Evolutionary conservation across 2,888 invertebrate species (phyloP).

Genomic region (Drosophila anomelani): DNA sequence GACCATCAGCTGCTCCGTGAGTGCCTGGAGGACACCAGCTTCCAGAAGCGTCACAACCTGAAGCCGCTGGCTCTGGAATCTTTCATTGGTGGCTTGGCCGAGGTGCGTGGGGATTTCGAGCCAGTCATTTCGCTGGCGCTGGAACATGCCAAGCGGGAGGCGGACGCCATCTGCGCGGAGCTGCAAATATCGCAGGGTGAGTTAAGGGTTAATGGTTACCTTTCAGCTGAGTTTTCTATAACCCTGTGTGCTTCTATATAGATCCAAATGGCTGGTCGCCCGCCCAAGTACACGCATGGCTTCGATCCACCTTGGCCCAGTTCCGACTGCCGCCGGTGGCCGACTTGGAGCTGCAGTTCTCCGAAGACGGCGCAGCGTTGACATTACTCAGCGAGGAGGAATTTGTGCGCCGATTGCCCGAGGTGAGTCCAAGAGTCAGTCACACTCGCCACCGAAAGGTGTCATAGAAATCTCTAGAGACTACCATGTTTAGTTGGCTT

Average conservation of each 20-base stretch:
- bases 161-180: slow-evolving; percentile 92
- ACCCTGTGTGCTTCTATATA: slow-evolving; percentile 77
- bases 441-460: slow-evolving; percentile 4
- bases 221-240: neutral
- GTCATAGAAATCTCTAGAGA: slow-evolving; percentile 24
- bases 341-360: slow-evolving; percentile 91
- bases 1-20: slow-evolving; percentile 92
- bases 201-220: slow-evolving; percentile 60
- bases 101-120: slow-evolving; percentile 91
- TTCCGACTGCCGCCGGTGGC: slow-evolving; percentile 90
- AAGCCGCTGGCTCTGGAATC: slow-evolving; percentile 90
- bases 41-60: slow-evolving; percentile 93
- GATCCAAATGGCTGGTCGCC: slow-evolving; percentile 95
- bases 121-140: slow-evolving; percentile 93
- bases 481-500: slow-evolving; percentile 8
- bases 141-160: slow-evolving; percentile 93
- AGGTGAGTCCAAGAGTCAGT: slow-evolving; percentile 86
- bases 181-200: slow-evolving; percentile 95
- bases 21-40: slow-evolving; percentile 92
- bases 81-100: slow-evolving; percentile 86
- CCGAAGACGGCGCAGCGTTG: slow-evolving; percentile 91
- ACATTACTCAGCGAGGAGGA: slow-evolving; percentile 93
- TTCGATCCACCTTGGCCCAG: slow-evolving; percentile 93
- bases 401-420: slow-evolving; percentile 92
- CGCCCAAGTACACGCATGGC: slow-evolving; percentile 94